Conservation (phyloP, 2,888 invertebrate species). For the Itoplectis maculator region DNA sequence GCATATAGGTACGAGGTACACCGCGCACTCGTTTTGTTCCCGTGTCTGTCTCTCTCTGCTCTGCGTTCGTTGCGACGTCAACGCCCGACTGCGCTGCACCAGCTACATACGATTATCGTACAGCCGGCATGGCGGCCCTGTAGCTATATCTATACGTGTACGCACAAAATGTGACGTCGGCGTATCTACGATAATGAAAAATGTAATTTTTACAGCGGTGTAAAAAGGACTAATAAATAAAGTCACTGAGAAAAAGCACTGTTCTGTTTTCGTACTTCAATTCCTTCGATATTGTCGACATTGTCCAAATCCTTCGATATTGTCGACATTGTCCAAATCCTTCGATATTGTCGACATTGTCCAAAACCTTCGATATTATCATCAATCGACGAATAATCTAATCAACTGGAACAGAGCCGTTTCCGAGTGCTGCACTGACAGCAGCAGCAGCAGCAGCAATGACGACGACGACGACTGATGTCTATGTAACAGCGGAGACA, state of each 20-base stretch:
- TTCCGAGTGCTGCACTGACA: constrained; percentile 26
- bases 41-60: too few species aligned
- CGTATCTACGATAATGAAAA: constrained; percentile 22
- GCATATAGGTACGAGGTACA: not conserved
- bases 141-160: constrained; percentile 17
- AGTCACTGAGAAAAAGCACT: too few species aligned
- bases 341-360: not conserved
- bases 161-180: constrained; percentile 17
- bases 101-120: constrained; percentile 52
- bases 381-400: constrained; percentile 3
- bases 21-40: constrained; percentile 48
- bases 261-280: too few species aligned
- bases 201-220: constrained; percentile 5
- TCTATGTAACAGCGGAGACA: constrained; percentile 41
- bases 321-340: too few species aligned
- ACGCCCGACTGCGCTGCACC: constrained; percentile 41
- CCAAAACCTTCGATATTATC: not conserved
- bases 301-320: too few species aligned
- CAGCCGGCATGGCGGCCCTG: constrained; percentile 9
- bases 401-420: constrained; percentile 26
- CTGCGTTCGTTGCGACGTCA: constrained; percentile 51
- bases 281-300: too few species aligned
- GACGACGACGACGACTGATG: too few species aligned
- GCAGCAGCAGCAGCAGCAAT: constrained; percentile 23
- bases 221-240: not conserved